Conservation (phyloP, 2,113 vertebrate genomes). For the Brienomyrus brachyistius region DNA sequence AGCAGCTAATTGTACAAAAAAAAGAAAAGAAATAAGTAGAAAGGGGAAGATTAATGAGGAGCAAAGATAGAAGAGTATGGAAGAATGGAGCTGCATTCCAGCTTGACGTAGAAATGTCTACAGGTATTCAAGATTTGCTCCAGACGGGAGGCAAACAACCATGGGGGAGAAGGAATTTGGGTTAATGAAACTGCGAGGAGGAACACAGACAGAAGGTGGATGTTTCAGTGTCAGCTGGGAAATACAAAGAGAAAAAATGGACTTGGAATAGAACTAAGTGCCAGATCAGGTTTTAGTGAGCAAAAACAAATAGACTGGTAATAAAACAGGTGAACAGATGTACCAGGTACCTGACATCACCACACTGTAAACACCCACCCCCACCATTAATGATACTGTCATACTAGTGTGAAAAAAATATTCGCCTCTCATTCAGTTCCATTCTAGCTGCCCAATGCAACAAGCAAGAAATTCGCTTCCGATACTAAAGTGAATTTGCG, state of each 20-base stretch:
- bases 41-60: slow-evolving; percentile 1
- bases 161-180: neutral
- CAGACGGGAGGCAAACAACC: neutral
- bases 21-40: neutral
- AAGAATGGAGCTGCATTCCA: neutral
- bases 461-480: neutral
- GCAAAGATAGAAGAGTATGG: neutral
- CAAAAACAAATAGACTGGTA: neutral
- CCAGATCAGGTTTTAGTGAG: neutral
- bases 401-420: neutral
- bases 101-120: neutral
- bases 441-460: neutral
- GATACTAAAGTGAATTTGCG: neutral
- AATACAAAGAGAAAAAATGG: neutral
- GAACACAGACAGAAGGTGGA: neutral
- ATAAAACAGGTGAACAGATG: neutral
- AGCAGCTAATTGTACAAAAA: neutral
- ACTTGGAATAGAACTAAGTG: neutral
- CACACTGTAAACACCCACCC: neutral
- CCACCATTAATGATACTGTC: neutral
- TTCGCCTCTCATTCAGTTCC: neutral
- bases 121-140: neutral
- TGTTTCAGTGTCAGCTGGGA: neutral
- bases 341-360: neutral
- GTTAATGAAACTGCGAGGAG: neutral